Percentiles rank a stretch among this genome's conserved stretches.
phyloP scores from a whole-genome alignment of 53 echinoderm and acorn worm genomes.

The Paracentrotus lividus region DNA sequence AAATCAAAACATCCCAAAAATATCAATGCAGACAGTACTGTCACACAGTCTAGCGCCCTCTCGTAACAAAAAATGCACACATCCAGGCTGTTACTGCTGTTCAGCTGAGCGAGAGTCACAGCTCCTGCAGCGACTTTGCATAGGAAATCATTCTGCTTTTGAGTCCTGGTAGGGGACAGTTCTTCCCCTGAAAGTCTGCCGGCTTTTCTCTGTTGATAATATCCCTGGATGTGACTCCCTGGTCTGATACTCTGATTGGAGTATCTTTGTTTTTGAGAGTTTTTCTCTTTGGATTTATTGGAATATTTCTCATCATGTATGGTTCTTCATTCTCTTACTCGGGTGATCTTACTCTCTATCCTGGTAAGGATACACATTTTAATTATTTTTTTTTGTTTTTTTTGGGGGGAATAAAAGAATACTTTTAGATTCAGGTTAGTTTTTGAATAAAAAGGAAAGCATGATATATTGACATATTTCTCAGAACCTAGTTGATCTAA shows the following conservation, averaged over 20 bases:
- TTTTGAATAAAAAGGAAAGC: background rate
- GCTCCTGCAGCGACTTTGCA: too few species aligned
- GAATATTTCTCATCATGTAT: conserved; percentile 56
- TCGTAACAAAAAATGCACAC: conserved; percentile 7
- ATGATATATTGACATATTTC: background rate
- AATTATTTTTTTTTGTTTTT: background rate
- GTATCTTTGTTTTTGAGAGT: background rate
- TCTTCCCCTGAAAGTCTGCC: conserved; percentile 29
- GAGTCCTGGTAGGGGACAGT: conserved; percentile 50
- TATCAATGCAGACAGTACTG: background rate
- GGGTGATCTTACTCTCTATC: conserved; percentile 45
- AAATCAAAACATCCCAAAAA: background rate
- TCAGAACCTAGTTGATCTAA: too few species aligned
- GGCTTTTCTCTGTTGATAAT: background rate
- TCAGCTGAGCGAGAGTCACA: conserved; percentile 19
- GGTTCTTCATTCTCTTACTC: conserved; percentile 42
- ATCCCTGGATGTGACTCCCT: conserved; percentile 17
- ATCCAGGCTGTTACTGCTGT: background rate
- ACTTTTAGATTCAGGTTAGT: too few species aligned
- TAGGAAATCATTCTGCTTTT: conserved; percentile 49
- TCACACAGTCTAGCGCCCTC: conserved; percentile 23
- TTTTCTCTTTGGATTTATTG: conserved; percentile 51
- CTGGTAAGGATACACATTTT: conserved; percentile 10
- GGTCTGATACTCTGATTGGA: background rate
- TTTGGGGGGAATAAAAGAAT: background rate